A percentile compares a stretch with the other conserved stretches of the same genome.
Evolutionary conservation across 2,797 vertebrate genomes (phyloP).

Genomic region (Alca torda): DNA sequence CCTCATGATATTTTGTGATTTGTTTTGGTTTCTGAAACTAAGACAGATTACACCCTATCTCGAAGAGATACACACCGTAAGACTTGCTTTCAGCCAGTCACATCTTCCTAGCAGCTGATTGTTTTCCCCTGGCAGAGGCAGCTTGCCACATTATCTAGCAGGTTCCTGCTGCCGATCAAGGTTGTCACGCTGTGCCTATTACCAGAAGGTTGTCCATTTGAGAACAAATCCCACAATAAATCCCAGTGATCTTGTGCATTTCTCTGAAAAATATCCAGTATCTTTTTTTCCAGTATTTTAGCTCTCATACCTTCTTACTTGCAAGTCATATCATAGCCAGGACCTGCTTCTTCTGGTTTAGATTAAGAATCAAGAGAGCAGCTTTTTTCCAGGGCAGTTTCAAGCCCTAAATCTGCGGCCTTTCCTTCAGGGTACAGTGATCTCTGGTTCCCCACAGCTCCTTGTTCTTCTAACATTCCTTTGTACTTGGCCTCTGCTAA

Average conservation of each 20-base stretch:
- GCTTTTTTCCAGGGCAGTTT: background rate
- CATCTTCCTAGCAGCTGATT: background rate
- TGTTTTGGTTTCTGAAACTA: slow-evolving; percentile 8
- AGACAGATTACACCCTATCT: background rate
- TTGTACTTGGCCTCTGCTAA: background rate
- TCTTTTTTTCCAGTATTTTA: background rate
- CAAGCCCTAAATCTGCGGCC: background rate
- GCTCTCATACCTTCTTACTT: background rate
- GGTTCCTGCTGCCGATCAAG: background rate
- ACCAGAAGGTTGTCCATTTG: background rate
- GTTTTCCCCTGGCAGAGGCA: slow-evolving; percentile 24
- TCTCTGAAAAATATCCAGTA: background rate
- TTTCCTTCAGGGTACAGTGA: background rate
- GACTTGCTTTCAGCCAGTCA: background rate
- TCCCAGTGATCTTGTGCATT: background rate
- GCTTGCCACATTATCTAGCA: background rate
- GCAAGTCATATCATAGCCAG: background rate
- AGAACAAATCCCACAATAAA: slow-evolving; percentile 15
- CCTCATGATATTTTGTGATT: background rate
- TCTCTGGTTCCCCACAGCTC: background rate
- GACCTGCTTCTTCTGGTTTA: background rate
- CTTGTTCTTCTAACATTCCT: background rate
- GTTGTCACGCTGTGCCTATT: background rate
- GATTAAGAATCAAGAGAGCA: background rate
- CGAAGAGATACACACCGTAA: background rate